phyloP scores from a whole-genome alignment of 2,888 invertebrate species.

The Drosophila nr. perissopoda region DNA sequence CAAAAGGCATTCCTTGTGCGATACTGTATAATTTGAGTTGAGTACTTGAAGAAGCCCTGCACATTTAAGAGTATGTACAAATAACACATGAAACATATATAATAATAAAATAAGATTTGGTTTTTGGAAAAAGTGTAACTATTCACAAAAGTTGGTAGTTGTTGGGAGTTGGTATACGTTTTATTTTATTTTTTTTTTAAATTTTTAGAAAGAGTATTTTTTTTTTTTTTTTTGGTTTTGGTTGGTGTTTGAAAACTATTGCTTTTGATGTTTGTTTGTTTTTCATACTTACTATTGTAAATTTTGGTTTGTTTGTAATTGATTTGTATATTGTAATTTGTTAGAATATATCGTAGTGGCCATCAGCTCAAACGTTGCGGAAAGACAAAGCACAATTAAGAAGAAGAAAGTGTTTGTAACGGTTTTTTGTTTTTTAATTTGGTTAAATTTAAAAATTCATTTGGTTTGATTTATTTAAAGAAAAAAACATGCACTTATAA shows the following conservation, averaged over 20 bases:
- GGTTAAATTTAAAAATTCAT: conserved; percentile 47
- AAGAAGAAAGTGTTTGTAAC: conserved; percentile 79
- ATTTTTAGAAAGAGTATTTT: conserved; percentile 35
- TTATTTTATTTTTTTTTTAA: conserved; percentile 26
- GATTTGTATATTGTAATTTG: conserved; percentile 82
- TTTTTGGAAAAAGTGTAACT: conserved; percentile 33
- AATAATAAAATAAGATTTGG: conserved; percentile 10
- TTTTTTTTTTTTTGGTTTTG: conserved; percentile 17
- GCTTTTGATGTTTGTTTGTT: conserved; percentile 49
- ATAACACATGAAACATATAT: conserved; percentile 38
- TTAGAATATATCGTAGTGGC: conserved; percentile 84
- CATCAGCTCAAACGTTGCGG: conserved; percentile 86
- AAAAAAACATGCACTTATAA: conserved; percentile 54
- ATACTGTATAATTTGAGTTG: conserved; percentile 31
- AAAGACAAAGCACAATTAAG: conserved; percentile 86
- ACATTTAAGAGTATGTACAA: conserved; percentile 39
- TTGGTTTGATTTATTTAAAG: conserved; percentile 33
- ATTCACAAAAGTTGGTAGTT: conserved; percentile 60
- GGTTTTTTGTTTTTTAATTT: conserved; percentile 49
- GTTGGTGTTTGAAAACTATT: conserved; percentile 45
- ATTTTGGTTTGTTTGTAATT: conserved; percentile 80
- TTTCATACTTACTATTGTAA: conserved; percentile 84
- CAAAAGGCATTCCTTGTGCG: conserved; percentile 38
- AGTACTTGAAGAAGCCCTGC: conserved; percentile 42
- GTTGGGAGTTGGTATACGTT: conserved; percentile 36